Percentiles rank a stretch among this genome's conserved stretches.
phyloP scores from a whole-genome alignment of 1,140 invertebrate species.

The Homarus americanus region DNA sequence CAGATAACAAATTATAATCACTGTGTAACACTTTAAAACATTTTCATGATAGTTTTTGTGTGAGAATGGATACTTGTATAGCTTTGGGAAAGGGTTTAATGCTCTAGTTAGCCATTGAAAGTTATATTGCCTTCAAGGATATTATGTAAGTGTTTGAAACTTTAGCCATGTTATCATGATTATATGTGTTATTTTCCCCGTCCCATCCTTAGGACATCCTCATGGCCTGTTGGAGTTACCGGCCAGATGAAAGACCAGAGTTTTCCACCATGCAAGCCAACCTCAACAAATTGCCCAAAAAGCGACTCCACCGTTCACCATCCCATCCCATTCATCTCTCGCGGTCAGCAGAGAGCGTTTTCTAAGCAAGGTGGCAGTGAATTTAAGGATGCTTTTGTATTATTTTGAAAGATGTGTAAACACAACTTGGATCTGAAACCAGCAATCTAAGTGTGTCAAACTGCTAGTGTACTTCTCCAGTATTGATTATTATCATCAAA shows the following conservation, averaged over 20 bases:
- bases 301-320: constrained; percentile 95
- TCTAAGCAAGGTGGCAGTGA: constrained; percentile 80
- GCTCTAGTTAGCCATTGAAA: no score
- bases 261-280: constrained; percentile 91
- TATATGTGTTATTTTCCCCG: background rate
- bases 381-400: background rate
- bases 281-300: constrained; percentile 94
- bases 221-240: constrained; percentile 97
- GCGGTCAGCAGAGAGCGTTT: constrained; percentile 94
- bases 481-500: background rate
- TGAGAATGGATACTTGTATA: no score
- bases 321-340: constrained; percentile 97
- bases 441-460: background rate
- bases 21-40: no score
- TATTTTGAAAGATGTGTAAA: background rate
- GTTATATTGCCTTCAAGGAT: no score
- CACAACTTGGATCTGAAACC: background rate
- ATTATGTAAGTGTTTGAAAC: no score
- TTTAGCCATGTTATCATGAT: no score
- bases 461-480: background rate
- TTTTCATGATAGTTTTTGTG: no score
- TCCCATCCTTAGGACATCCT: constrained; percentile 94
- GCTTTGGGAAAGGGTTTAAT: no score
- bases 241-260: constrained; percentile 89
- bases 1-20: no score